These are phyloP conservation scores for Megamerina dolium DNA, from an alignment of 2,888 invertebrate genomes.

Conservation along the genomic window DNA sequence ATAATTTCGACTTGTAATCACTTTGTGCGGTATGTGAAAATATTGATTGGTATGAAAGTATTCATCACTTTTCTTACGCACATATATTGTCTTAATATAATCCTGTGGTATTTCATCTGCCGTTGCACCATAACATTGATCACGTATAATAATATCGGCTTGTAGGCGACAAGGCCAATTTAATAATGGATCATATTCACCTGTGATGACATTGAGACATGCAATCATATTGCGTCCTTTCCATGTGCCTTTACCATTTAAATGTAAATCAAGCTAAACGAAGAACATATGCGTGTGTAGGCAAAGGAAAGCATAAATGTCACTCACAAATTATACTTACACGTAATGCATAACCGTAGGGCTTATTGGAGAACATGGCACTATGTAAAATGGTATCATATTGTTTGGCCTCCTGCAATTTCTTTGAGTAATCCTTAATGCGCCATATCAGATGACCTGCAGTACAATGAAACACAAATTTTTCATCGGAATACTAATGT, in stretches of 20 bases:
- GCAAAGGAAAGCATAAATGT: not conserved
- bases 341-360: constrained; percentile 69
- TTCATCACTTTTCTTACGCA: constrained; percentile 51
- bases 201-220: constrained; percentile 61
- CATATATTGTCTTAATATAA: constrained; percentile 59
- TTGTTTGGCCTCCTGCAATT: constrained; percentile 63
- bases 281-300: not conserved
- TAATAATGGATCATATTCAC: constrained; percentile 65
- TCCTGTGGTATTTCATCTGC: constrained; percentile 55
- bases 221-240: constrained; percentile 66
- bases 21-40: constrained; percentile 47
- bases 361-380: constrained; percentile 62
- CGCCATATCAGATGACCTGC: constrained; percentile 63
- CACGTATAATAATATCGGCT: constrained; percentile 60
- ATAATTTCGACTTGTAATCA: constrained; percentile 40
- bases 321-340: constrained; percentile 45
- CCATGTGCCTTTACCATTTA: constrained; percentile 74
- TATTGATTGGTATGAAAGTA: constrained; percentile 43
- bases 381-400: constrained; percentile 60
- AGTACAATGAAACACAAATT: not conserved
- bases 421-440: constrained; percentile 59
- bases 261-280: constrained; percentile 58
- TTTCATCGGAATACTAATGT: not conserved
- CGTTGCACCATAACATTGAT: constrained; percentile 54
- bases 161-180: constrained; percentile 68